phyloP scores from a whole-genome alignment of 1,140 invertebrate genomes.

The Elysia chlorotica region DNA sequence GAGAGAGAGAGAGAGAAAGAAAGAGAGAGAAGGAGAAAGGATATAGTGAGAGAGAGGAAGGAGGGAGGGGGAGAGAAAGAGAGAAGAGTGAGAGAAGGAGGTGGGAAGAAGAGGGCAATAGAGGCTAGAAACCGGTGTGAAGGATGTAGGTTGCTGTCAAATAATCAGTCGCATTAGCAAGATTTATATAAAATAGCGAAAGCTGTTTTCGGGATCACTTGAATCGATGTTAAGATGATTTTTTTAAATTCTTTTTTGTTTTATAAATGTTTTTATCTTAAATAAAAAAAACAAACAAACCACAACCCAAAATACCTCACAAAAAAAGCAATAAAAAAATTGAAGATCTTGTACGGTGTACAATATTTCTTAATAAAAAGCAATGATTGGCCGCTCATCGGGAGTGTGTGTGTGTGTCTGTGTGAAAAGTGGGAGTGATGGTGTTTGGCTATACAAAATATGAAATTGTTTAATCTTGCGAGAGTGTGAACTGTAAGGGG shows the following conservation, averaged over 20 bases:
- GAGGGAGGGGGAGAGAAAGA: constrained; percentile 7
- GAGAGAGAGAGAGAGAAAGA: constrained; percentile 3
- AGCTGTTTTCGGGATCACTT: background rate
- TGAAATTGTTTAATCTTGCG: too few species aligned
- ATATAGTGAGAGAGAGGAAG: background rate
- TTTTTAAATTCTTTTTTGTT: background rate
- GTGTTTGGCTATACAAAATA: too few species aligned
- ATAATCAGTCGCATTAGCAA: background rate
- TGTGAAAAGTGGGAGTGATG: too few species aligned
- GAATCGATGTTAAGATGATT: background rate
- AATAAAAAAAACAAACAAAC: too few species aligned
- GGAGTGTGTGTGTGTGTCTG: too few species aligned
- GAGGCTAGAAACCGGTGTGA: background rate
- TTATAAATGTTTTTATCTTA: background rate
- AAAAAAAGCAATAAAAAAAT: too few species aligned
- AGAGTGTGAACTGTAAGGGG: too few species aligned
- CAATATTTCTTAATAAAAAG: too few species aligned
- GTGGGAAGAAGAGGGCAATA: background rate
- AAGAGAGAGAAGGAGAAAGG: constrained; percentile 7
- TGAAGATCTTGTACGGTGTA: too few species aligned
- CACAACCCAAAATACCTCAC: too few species aligned
- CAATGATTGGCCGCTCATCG: too few species aligned
- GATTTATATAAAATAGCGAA: background rate
- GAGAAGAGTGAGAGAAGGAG: background rate
- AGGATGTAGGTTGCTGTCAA: background rate